Evolutionary conservation across 2,113 vertebrate species (phyloP), one percentile per base, ranked within the genome.

Genomic region (Pardalotus punctatus): DNA sequence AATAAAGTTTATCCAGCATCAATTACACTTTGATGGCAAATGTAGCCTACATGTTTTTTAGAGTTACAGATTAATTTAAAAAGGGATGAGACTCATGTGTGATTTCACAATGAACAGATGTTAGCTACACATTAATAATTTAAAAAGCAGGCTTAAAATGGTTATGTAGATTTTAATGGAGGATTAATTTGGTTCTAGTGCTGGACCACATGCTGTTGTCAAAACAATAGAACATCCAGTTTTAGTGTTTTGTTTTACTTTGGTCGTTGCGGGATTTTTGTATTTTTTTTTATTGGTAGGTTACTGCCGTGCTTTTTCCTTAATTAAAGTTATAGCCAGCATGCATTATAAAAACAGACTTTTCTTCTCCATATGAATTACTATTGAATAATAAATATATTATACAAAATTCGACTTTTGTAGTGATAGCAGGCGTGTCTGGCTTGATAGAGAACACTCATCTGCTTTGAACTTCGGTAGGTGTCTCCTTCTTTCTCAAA

Each of bases 1-100:
- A 73, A 70, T 93, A 81, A 89, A 93, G 85, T 97, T 86, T 94
- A 94, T 81, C 90, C 82, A 84, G 69, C 88, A 90, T 70, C 35
- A 36, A 69, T 97, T 95, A 93, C 69, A 69, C 70, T 77, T 95
- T 96, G 87, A 92, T 93, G 90, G 73, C 51, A 71, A 73, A 87
- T 96, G 18, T 4, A 66, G 47, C 65, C 50, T 65, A 9, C 40
- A 6, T 54, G 36, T 67, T 87, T 89, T 42, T 47, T 51, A 73
- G 74, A 93, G 35, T 64, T 81, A 69, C 64, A 76, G 80, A 93
- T 96, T 93, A 71, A 70, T 88, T 94, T 66, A 95, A 62, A 92
- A 97, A 84, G 35, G 31, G 62, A 42, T 72, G 31, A 23, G 53
- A 70, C 77, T 78, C 40, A 16, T 88, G 77, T 73, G 60, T 81